Percentiles rank a stretch among this genome's conserved stretches.
Conservation (phyloP, 2,797 vertebrate species). For the Sus cebifrons region DNA sequence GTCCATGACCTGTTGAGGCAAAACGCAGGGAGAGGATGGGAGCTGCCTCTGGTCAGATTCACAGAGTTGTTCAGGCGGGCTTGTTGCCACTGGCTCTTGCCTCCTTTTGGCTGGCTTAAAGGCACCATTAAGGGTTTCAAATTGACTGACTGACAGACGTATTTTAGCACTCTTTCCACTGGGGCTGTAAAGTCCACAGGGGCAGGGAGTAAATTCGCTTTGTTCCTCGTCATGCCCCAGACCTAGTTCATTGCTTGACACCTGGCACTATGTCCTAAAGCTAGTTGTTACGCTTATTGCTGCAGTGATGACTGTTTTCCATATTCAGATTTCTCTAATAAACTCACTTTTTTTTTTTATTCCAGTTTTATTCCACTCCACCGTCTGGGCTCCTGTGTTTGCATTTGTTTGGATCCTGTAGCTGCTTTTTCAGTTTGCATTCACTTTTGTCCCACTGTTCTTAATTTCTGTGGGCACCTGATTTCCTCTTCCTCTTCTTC, state of each 20-base stretch:
- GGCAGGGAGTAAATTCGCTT: not conserved
- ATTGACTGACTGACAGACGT: not conserved
- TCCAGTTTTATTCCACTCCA: not conserved
- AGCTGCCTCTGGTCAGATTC: not conserved
- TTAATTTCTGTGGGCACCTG: not conserved
- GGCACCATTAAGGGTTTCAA: slow-evolving; percentile 17
- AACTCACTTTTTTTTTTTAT: not conserved
- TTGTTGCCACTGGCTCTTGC: not conserved
- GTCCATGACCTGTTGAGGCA: not conserved
- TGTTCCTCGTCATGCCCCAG: not conserved
- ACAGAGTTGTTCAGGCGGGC: not conserved
- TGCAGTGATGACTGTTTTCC: not conserved
- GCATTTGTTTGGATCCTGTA: not conserved
- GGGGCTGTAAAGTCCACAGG: not conserved
- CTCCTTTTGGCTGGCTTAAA: not conserved
- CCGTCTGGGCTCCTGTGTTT: not conserved
- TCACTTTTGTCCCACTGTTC: not conserved
- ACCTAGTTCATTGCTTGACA: not conserved
- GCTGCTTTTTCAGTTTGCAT: not conserved
- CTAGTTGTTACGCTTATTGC: not conserved
- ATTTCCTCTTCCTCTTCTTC: not conserved
- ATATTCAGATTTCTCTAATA: not conserved
- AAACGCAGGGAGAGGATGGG: not conserved
- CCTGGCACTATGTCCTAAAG: not conserved
- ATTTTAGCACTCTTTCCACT: not conserved